phyloP scores from a whole-genome alignment of 2,888 invertebrate genomes.

The Chymomyza amoena region DNA sequence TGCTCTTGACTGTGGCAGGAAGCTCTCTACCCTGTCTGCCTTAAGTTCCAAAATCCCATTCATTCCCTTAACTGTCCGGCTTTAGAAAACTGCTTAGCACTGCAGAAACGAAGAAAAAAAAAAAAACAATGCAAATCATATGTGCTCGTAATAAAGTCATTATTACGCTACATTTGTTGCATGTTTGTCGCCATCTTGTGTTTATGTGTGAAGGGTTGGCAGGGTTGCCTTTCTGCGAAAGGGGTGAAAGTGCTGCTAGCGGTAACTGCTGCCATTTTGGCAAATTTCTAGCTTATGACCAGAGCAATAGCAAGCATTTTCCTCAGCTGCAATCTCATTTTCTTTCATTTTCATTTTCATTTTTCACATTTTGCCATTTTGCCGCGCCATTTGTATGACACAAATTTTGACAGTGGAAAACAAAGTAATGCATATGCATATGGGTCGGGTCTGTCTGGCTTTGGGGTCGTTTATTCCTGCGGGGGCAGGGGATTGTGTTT shows the following conservation, averaged over 20 bases:
- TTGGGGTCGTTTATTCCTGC: neutral
- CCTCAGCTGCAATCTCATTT: neutral
- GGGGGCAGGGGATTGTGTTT: neutral
- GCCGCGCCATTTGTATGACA: slow-evolving; percentile 65
- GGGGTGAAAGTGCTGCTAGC: slow-evolving; percentile 39
- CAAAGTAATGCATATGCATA: slow-evolving; percentile 51
- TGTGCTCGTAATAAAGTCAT: slow-evolving; percentile 49
- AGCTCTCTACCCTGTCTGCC: neutral
- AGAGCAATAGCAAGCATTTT: neutral
- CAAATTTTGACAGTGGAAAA: slow-evolving; percentile 52
- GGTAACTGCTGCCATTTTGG: neutral
- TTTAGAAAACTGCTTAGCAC: slow-evolving; percentile 9
- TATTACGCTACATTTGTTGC: slow-evolving; percentile 62
- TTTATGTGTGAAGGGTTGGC: slow-evolving; percentile 55
- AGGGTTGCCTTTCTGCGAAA: neutral
- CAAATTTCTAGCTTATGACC: neutral
- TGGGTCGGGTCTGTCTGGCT: neutral
- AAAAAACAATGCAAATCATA: slow-evolving; percentile 6
- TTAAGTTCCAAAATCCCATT: neutral
- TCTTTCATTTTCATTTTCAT: neutral
- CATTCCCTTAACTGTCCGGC: slow-evolving; percentile 1
- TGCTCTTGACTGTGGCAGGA: neutral
- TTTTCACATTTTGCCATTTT: slow-evolving; percentile 16
- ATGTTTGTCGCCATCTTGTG: slow-evolving; percentile 42
- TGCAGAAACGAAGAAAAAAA: slow-evolving; percentile 4